Percentiles rank a stretch among this genome's conserved stretches.
Conservation (phyloP, 2,113 vertebrate species). For the Macroglossus sobrinus region DNA sequence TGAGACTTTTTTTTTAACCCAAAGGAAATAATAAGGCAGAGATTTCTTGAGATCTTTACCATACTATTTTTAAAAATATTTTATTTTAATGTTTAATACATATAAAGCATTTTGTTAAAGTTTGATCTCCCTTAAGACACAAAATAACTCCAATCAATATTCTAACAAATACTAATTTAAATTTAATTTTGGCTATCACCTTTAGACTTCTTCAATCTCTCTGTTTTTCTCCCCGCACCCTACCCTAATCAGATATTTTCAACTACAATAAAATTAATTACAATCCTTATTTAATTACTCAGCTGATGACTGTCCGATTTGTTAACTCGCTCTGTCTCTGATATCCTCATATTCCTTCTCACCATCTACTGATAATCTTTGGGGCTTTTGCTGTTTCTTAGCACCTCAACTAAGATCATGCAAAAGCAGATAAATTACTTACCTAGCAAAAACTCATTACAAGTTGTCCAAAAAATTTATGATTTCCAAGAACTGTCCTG, state of each 20-base stretch:
- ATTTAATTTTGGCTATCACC: background rate
- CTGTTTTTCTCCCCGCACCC: background rate
- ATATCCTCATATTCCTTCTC: background rate
- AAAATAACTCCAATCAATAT: constrained; percentile 15
- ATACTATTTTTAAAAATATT: background rate
- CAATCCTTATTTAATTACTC: background rate
- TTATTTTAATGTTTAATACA: constrained; percentile 8
- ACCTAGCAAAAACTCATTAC: background rate
- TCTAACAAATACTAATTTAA: background rate
- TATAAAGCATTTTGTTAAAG: constrained; percentile 57
- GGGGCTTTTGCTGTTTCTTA: background rate
- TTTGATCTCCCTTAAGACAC: background rate
- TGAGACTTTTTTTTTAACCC: background rate
- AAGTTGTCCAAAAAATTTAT: background rate
- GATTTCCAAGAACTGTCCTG: background rate
- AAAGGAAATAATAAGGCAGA: background rate
- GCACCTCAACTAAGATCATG: background rate
- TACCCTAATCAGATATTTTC: background rate
- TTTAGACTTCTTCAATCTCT: background rate
- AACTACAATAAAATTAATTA: background rate
- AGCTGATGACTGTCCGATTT: background rate
- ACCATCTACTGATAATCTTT: background rate
- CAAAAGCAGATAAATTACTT: background rate
- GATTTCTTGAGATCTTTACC: constrained; percentile 34
- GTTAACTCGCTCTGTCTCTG: background rate